Evolutionary conservation across 2,797 vertebrate species (phyloP).

Genomic region (Acrocephalus scirpaceus): DNA sequence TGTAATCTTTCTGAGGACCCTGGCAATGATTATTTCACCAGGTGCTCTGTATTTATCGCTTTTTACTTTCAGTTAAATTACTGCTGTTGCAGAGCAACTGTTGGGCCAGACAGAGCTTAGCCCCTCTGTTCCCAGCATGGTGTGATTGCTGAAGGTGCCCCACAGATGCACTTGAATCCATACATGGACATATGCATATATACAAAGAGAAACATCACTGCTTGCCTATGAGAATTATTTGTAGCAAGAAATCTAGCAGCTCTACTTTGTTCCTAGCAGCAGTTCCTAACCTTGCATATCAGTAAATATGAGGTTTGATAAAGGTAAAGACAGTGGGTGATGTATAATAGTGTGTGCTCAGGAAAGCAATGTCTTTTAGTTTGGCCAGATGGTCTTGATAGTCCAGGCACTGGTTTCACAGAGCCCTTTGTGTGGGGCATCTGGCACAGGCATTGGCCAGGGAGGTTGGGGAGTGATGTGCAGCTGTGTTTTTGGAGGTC

Average conservation of each 20-base stretch:
- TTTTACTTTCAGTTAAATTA: not conserved
- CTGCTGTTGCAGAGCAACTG: not conserved
- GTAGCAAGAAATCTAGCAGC: not conserved
- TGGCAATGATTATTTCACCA: not conserved
- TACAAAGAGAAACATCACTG: not conserved
- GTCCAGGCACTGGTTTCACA: not conserved
- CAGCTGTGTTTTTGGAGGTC: not conserved
- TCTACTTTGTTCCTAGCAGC: not conserved
- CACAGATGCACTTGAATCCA: not conserved
- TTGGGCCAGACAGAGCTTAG: not conserved
- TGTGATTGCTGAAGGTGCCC: not conserved
- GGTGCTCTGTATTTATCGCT: not conserved
- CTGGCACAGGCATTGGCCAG: rapidly evolving
- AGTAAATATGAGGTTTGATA: not conserved
- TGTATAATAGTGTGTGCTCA: not conserved
- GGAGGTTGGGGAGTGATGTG: not conserved
- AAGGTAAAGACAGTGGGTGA: not conserved
- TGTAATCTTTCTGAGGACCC: not conserved
- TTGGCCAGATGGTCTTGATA: not conserved
- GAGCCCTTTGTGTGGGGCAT: not conserved
- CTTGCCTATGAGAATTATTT: not conserved
- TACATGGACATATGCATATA: rapidly evolving
- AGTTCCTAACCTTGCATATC: not conserved
- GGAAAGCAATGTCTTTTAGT: not conserved
- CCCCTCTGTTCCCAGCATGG: not conserved